A percentile compares a stretch with the other conserved stretches of the same genome.
phyloP scores from a whole-genome alignment of 1,140 invertebrate genomes.

The Drosophila arawakana region DNA sequence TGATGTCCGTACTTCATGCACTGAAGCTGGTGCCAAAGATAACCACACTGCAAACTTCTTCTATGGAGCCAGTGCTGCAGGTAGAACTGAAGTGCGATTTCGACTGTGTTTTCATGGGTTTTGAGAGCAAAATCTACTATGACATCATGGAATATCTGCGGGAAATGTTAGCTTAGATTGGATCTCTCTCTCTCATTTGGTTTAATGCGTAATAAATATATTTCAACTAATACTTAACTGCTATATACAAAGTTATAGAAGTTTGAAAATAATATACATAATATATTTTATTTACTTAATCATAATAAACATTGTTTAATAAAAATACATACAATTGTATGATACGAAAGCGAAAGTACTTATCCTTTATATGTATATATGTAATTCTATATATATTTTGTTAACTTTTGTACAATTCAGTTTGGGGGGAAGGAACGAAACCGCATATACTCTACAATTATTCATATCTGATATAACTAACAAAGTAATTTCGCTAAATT shows the following conservation, averaged over 20 bases:
- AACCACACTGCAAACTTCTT: conserved; percentile 2
- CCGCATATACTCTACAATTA: conserved; percentile 3
- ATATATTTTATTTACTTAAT: conserved; percentile 17
- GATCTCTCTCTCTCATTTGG: background rate
- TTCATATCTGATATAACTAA: no score
- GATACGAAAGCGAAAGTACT: conserved; percentile 39
- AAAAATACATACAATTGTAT: conserved; percentile 30
- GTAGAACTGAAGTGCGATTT: conserved; percentile 67
- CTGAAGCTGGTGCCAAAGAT: conserved; percentile 52
- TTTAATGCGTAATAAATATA: conserved; percentile 18
- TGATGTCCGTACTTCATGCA: conserved; percentile 35
- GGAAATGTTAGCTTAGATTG: conserved; percentile 54
- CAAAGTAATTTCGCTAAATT: no score
- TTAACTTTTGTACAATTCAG: conserved; percentile 64
- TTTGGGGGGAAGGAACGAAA: conserved; percentile 28
- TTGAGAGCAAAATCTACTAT: conserved; percentile 47
- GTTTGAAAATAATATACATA: conserved; percentile 41
- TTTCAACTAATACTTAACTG: conserved; percentile 56
- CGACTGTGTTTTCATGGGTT: conserved; percentile 56
- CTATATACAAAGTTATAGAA: conserved; percentile 18
- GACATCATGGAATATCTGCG: conserved; percentile 56
- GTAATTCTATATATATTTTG: conserved; percentile 24
- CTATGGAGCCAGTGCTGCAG: conserved; percentile 40
- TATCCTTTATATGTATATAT: background rate
- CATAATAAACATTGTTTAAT: conserved; percentile 17